Base-by-base conservation (phyloP, 1,140 invertebrate species). In the Drosophila parvula region DNA sequence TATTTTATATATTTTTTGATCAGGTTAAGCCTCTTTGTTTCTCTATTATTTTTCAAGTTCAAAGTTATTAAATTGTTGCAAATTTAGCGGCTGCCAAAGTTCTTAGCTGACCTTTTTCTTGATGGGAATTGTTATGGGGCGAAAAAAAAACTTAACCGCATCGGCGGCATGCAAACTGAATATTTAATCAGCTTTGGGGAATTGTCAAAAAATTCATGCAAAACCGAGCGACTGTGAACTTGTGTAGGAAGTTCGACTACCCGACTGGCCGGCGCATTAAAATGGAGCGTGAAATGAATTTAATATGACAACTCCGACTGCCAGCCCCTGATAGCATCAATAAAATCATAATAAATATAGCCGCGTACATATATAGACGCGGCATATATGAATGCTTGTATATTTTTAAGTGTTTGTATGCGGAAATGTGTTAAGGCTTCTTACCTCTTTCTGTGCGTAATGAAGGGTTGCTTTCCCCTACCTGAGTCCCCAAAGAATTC, bases 231-330 rank as follows among this genome's bases (percentile, higher is more conserved):
- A 41, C 57, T 64, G 61, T 82, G 59, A 68, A 79, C 81, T 59
- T 86, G 62, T 76, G 79, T 57, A 88, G 82, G 82, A 86, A 86
- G 83, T 86, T 82, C 82, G 76, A 70, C 71, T 81, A 70, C 60
- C 69, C 69, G 55, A 41, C 65, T 41, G 50, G 60, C 59, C 53
- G 56, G 51, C 41, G 56, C 47, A 77, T 61, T 60, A 84, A 84
- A 84, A 78, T 84, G 81, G 81, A 81, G 74, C 81, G 81, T 84
- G 81, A 71, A 57, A 51, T 76, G 81, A 81, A 85, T 85, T 85
- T 85, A 64, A 81, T 85, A 85, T 78, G 61, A 65, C 74, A 68
- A 70, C 41, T 62, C 56, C 30, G 55, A 28, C 44, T 65, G 56
- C 14, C 56, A 43, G 41, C 12, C 61, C 61, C 65, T 69, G 65